Base-by-base conservation (phyloP, 1,140 invertebrate species). In the Cherax destructor region DNA sequence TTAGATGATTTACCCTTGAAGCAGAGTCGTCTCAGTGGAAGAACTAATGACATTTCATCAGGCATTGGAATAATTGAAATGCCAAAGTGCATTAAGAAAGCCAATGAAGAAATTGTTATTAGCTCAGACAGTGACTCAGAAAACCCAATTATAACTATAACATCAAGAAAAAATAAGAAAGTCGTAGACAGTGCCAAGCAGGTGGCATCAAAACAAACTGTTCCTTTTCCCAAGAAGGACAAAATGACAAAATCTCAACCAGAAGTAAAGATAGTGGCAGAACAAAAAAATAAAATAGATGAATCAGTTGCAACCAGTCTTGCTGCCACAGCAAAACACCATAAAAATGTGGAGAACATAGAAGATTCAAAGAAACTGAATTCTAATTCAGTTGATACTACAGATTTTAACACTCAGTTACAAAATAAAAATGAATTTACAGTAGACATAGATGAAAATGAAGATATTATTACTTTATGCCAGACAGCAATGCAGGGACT, bases 81-180 rank as follows among this genome's bases (percentile, higher is more conserved):
- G 10, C 4, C 11, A 24, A 59, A 59, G 79, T 21, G 50, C 50
- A 16, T 13, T n/a, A 65, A 84, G 9, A 50, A 72, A 84, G 61
- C 61, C 47, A 86, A 18, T 30, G 85, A 91, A 49, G 84, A 92
- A 80, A 91, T 92, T 74, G 89, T 92, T 50, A 91, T 92, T 21
- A 92, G 88, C 69, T 92, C 92, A 52, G 92, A 92, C 81, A 92
- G 92, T 87, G 90, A 91, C 47, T 47, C 18, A 56, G 85, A 91
- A 83, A 41, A 50, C 24, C 49, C 78, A 18, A 18, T 41, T 24
- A 21, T 30, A 3, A 3, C 24, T 9, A 5, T 30, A 74, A 30
- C 24, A 74, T 41, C 69, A 30, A 74, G n/a, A 10, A 74, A n/a
- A 30, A 24, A 74, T 24, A 74, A 74, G 21, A 74, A 30, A 24